Conservation (phyloP, 2,797 vertebrate genomes). For the Gambusia yucatana region DNA sequence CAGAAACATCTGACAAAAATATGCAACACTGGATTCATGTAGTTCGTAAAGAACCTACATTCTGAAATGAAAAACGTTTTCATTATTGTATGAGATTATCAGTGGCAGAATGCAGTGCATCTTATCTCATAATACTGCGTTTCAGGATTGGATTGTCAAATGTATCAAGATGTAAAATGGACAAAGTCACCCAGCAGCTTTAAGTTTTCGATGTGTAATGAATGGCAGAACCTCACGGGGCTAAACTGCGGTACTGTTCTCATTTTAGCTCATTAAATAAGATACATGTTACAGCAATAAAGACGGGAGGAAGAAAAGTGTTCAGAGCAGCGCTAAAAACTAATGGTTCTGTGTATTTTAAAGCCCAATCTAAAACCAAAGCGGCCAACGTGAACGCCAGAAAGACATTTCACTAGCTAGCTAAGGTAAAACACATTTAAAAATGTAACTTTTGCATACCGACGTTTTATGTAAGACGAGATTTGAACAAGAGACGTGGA, state of each 20-base stretch:
- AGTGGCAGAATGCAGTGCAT: background rate
- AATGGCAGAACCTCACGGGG: background rate
- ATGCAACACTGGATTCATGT: background rate
- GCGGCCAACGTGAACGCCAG: background rate
- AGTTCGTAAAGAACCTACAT: background rate
- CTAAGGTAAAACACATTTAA: conserved; percentile 3
- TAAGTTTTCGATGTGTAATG: background rate
- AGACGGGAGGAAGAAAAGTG: background rate
- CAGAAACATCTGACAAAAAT: background rate
- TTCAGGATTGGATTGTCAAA: background rate
- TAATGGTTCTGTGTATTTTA: background rate
- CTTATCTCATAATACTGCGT: background rate
- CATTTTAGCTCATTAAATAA: background rate
- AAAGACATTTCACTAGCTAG: conserved; percentile 10
- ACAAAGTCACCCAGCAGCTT: background rate
- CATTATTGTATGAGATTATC: background rate
- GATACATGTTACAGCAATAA: background rate
- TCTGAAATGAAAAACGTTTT: background rate
- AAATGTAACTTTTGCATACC: conserved; percentile 35
- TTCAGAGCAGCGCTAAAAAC: background rate
- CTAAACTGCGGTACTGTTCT: background rate
- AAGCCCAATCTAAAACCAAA: background rate
- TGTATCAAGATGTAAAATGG: background rate
- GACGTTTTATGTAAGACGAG: background rate
- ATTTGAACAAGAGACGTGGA: background rate